Evolutionary conservation across 2,113 vertebrate genomes (phyloP).

Genomic region (Anguilla rostrata): DNA sequence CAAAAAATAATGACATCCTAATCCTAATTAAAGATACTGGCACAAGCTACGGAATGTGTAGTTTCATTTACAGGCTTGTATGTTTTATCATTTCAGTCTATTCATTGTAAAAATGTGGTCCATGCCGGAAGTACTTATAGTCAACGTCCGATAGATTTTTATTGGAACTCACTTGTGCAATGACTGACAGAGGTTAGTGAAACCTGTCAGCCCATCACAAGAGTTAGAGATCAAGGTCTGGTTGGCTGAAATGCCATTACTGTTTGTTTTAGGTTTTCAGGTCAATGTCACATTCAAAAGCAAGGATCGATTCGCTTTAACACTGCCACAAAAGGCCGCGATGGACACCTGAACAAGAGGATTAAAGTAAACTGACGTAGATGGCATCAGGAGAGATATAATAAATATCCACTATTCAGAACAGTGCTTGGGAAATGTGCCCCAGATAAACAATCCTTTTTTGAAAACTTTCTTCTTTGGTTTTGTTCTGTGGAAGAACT

Average conservation of each 20-base stretch:
- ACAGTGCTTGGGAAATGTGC: constrained; percentile 17
- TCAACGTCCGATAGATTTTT: neutral
- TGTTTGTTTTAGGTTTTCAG: neutral
- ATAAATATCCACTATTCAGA: neutral
- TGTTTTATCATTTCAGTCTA: too few relatives aligned
- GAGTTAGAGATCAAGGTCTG: neutral
- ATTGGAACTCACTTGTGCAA: neutral
- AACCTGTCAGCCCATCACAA: neutral
- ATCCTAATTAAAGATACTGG: too few relatives aligned
- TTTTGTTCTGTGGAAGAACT: neutral
- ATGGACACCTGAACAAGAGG: neutral
- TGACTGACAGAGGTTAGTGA: neutral
- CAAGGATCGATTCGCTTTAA: neutral
- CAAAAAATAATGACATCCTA: neutral
- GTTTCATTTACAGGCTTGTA: too few relatives aligned
- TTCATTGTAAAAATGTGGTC: neutral
- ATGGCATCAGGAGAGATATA: neutral
- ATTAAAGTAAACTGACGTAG: neutral
- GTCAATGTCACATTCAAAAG: neutral
- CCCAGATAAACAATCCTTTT: constrained; percentile 1
- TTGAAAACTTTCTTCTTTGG: constrained; percentile 11
- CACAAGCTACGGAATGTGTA: too few relatives aligned
- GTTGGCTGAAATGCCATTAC: neutral
- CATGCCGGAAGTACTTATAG: neutral
- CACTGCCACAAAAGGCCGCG: neutral